Percentiles rank a stretch among this genome's conserved stretches.
Evolutionary conservation across 2,888 invertebrate genomes (phyloP).

Genomic region (Drosophila paranaensis): DNA sequence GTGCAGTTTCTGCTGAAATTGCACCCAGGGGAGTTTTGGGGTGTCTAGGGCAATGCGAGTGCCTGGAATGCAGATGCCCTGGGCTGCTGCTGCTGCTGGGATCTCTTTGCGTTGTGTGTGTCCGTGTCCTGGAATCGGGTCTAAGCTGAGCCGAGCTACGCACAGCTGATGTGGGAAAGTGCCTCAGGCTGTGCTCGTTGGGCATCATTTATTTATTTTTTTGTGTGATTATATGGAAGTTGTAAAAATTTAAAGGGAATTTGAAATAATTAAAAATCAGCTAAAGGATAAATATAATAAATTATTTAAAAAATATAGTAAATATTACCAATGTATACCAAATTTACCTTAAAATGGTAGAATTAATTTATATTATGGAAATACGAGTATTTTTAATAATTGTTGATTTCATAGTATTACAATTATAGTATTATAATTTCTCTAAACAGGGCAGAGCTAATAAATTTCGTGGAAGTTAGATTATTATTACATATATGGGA

Average conservation of each 20-base stretch:
- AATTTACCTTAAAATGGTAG: too few species aligned
- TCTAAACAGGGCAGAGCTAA: too few species aligned
- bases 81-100: slow-evolving; percentile 17
- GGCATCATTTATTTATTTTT: background rate
- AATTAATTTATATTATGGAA: too few species aligned
- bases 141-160: slow-evolving; percentile 7
- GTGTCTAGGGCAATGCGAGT: slow-evolving; percentile 10
- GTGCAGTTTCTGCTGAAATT: slow-evolving; percentile 62
- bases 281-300: background rate
- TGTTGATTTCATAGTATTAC: too few species aligned
- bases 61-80: slow-evolving; percentile 28
- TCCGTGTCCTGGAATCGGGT: slow-evolving; percentile 50
- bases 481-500: too few species aligned
- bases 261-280: background rate
- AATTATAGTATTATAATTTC: too few species aligned
- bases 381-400: too few species aligned
- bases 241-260: too few species aligned
- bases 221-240: background rate
- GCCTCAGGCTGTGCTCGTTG: slow-evolving; percentile 15
- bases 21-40: slow-evolving; percentile 64
- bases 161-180: slow-evolving; percentile 67
- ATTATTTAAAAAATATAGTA: too few species aligned
- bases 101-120: slow-evolving; percentile 66
- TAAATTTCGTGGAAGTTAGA: too few species aligned
- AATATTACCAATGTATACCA: too few species aligned